Base-by-base conservation (phyloP, 2,113 vertebrate species). In the Oryzias melastigma region DNA sequence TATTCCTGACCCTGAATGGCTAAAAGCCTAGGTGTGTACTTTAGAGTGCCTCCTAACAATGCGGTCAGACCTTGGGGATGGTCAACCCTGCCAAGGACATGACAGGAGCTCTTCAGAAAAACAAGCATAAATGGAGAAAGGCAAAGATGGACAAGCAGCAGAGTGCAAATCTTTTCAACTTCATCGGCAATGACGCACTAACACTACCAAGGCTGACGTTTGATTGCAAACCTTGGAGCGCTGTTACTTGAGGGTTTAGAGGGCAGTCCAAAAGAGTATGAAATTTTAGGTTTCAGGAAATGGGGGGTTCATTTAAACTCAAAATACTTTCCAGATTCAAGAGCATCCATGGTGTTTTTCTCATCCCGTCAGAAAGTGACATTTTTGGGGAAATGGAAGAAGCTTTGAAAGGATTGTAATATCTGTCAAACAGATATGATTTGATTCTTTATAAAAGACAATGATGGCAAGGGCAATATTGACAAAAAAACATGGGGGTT, bases 101-200 rank as follows among this genome's bases (percentile, higher is more conserved):
- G 64, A 67, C 65, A 80, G 61, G 25, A 53, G 62, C 68, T 67
- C 79, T 66, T 62, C 65, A 67, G 54, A 77, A 72, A 80, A 69
- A 66, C 56, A 25, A 58, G 44, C 59, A 65, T 65, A 61, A 61
- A 66, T 50, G 49, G 57, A 69, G 41, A 50, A 35, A 60, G 73
- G 27, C 41, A 47, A 56, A 44, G 52, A 76, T 58, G 43, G 45
- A 70, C 8, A 43, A 25, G 42, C 42, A 22, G 70, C 53, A 63
- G 48, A 55, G 67, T 1, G 10, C 24, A 68, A 67, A 63, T 73
- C 4, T 29, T 67, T 72, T 64, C 47, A 63, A 65, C 35, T 43
- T 50, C 59, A 18, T 14, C 27, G 51, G 18, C 57, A 52, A 48
- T 4, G 27, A 42, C 40, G 45, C 27, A 68, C 27, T 54, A 54